Base-by-base conservation (phyloP, 2,113 vertebrate species). In the Zosterops pallidus region DNA sequence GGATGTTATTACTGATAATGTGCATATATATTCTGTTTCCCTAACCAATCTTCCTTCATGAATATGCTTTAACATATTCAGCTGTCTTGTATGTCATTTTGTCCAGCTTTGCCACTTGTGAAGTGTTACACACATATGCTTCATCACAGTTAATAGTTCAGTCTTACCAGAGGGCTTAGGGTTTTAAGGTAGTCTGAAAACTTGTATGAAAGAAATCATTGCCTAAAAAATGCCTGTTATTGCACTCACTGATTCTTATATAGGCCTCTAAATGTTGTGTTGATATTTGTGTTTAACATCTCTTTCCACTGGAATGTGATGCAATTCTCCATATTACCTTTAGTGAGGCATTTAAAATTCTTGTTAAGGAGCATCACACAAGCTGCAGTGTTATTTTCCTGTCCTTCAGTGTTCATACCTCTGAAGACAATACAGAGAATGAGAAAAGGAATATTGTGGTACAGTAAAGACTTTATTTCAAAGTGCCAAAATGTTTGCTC, bases 1-100 rank as follows among this genome's bases (percentile, higher is more conserved):
- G 28, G 23, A 75, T 85, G 49, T 94, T 96, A 80, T 78, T 94
- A 46, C 64, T 81, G 49, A 44, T 95, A 96, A 93, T 25, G 37
- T 83, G 77, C 76, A 41, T 62, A 87, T 85, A 72, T 82, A 91
- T 92, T 95, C 79, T 93, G 64, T 82, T 95, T 95, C 37, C 49
- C 33, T 94, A 87, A 89, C 62, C 83, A 85, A 76, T 93, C n/a
- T 94, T 87, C 69, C 74, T 77, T 95, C 84, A 69, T 94, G 78
- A 94, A 92, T 72, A 94, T 82, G 52, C 63, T 91, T 96, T 86
- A 85, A 81, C 93, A 85, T 83, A 90, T 83, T 96, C 84, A 87
- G 41, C 92, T 91, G 76, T 87, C 94, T 97, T 94, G 75, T 92
- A 89, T 91, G 68, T 92, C 55, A 85, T 95, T 96, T 92, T 95